phyloP scores from a whole-genome alignment of 1,140 invertebrate genomes.

The Drosophila simulans region DNA sequence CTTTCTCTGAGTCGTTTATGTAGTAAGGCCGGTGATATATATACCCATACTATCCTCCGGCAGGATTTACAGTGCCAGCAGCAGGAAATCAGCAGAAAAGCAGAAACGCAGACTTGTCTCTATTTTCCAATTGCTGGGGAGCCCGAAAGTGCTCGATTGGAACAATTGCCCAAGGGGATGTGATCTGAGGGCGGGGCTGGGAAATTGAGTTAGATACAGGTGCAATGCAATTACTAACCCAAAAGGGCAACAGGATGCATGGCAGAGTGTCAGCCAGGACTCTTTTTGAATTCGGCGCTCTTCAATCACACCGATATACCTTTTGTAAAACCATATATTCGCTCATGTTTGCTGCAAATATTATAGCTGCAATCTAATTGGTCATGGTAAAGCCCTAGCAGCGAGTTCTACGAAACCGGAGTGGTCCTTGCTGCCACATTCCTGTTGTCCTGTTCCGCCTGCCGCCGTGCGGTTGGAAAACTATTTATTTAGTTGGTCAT shows the following conservation, averaged over 20 bases:
- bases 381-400: slow-evolving; percentile 31
- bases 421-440: slow-evolving; percentile 6
- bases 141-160: slow-evolving; percentile 40
- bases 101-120: slow-evolving; percentile 54
- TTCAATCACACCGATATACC: not conserved
- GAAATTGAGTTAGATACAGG: slow-evolving; percentile 17
- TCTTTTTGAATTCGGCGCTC: not conserved
- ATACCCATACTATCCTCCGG: slow-evolving; percentile 38
- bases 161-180: slow-evolving; percentile 19
- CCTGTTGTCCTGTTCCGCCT: slow-evolving; percentile 26
- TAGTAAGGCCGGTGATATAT: slow-evolving; percentile 54
- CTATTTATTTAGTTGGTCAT: slow-evolving; percentile 83
- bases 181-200: slow-evolving; percentile 3
- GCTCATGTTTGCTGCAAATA: slow-evolving; percentile 9
- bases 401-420: slow-evolving; percentile 11
- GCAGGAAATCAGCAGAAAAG: slow-evolving; percentile 48
- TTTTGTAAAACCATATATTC: slow-evolving; percentile 4
- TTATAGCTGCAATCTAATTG: slow-evolving; percentile 31
- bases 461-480: slow-evolving; percentile 70
- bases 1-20: slow-evolving; percentile 52
- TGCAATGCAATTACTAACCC: slow-evolving; percentile 32
- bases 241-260: not conserved
- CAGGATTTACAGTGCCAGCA: slow-evolving; percentile 71
- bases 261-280: not conserved
- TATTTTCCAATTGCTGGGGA: slow-evolving; percentile 65